Base-by-base conservation (phyloP, 2,113 vertebrate genomes). In the Grantiella picta region DNA sequence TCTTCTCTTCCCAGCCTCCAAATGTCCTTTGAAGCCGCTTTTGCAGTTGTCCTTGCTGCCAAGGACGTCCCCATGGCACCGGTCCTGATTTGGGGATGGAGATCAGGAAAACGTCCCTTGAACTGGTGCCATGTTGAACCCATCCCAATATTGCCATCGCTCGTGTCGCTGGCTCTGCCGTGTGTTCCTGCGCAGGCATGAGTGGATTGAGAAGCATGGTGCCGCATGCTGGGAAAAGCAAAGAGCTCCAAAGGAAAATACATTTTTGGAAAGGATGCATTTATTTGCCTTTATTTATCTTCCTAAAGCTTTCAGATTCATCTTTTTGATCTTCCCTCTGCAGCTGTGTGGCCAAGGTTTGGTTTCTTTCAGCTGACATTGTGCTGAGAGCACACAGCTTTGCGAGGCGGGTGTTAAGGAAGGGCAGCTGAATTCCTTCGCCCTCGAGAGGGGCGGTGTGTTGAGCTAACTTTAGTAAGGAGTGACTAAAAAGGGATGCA, bases 271-370 rank as follows among this genome's bases (percentile, higher is more conserved):
- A 80, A 89, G 80, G 87, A 86, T 91, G 76, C 53, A 0, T 63
- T 90, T 90, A 63, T 95, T 92, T 90, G 61, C 89, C 89, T 88
- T 82, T 63, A 79, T 89, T 94, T 86, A 50, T 91, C 83, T 95
- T 91, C 90, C 66, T 25, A 10, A 76, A 35, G 80, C 90, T 83
- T 92, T 92, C n/a, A 82, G 94, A 53, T 86, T 50, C 52, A 2
- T 71, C 53, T 75, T 89, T 95, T 89, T 94, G 86, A 85, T 88
- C 79, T 88, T 21, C 5, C 33, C 78, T 63, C 42, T 2, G 45
- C 89, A 83, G 91, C 94, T 68, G 89, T 25, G 0, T 24, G 5
- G 79, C 57, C 53, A 5, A 24, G n/a, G 44, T 31, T 82, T 12
- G 92, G 94, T 82, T 95, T 76, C 50, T 94, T 92, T 36, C 44